Conservation (phyloP, 2,797 vertebrate genomes). For the Perodicticus potto region DNA sequence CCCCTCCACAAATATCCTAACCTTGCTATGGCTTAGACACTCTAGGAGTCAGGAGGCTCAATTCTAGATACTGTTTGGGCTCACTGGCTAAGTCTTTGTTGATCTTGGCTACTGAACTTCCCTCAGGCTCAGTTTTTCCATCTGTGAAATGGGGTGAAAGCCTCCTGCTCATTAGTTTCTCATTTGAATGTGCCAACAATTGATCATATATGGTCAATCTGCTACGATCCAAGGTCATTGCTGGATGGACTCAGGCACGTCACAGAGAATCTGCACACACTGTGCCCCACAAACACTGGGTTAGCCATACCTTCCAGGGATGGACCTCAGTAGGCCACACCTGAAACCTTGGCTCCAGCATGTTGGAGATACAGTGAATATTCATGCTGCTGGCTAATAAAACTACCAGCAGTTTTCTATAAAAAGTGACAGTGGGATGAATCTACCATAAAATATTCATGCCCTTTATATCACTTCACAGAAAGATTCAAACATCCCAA, state of each 20-base stretch:
- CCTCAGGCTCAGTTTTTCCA: background rate
- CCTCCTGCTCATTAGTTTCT: background rate
- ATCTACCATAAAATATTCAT: constrained; percentile 60
- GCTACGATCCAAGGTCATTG: background rate
- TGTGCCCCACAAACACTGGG: rapidly evolving
- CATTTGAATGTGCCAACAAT: rapidly evolving
- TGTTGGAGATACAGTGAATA: background rate
- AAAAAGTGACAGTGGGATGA: constrained; percentile 77
- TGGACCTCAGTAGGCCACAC: background rate
- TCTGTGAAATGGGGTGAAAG: background rate
- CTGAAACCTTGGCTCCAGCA: background rate
- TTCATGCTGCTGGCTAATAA: constrained; percentile 27
- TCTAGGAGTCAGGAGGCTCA: background rate
- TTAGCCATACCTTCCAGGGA: background rate
- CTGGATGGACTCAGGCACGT: background rate
- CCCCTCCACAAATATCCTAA: background rate
- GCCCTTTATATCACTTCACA: constrained; percentile 70
- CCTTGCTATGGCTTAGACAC: background rate
- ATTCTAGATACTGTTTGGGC: background rate
- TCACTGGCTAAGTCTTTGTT: background rate
- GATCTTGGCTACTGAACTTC: background rate
- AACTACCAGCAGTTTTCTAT: constrained; percentile 66
- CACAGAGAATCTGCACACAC: background rate
- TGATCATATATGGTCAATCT: rapidly evolving
- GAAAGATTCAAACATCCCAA: constrained; percentile 69